Evolutionary conservation across 2,113 vertebrate genomes (phyloP).

Genomic region (Gambusia affinis): DNA sequence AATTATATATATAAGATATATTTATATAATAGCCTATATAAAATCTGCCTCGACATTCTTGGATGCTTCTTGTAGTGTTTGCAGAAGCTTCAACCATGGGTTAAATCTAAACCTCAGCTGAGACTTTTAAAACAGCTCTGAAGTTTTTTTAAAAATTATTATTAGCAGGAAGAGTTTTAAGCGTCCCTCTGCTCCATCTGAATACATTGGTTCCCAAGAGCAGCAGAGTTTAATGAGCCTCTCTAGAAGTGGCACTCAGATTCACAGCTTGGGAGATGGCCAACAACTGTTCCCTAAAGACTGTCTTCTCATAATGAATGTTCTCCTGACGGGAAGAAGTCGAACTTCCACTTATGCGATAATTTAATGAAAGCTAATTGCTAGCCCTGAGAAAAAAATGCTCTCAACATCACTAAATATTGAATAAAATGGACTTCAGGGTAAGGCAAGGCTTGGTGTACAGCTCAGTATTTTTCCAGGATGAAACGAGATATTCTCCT

Average conservation of each 20-base stretch:
- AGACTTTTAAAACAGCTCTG: slow-evolving; percentile 35
- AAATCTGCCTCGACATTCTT: slow-evolving; percentile 7
- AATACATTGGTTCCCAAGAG: slow-evolving; percentile 22
- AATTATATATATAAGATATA: no score
- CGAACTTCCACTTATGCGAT: slow-evolving; percentile 23
- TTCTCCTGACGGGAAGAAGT: slow-evolving; percentile 13
- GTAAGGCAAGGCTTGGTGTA: slow-evolving; percentile 34
- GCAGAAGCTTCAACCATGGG: slow-evolving; percentile 27
- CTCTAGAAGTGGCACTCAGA: slow-evolving; percentile 12
- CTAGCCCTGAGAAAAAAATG: slow-evolving; percentile 7
- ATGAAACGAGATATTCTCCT: slow-evolving; percentile 63
- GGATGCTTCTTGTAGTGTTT: slow-evolving; percentile 38
- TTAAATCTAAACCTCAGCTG: slow-evolving; percentile 22
- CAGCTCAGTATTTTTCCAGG: slow-evolving; percentile 51
- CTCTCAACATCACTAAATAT: slow-evolving; percentile 14
- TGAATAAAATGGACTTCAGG: slow-evolving; percentile 7
- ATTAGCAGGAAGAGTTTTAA: slow-evolving; percentile 3
- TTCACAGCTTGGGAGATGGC: slow-evolving; percentile 22
- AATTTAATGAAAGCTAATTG: slow-evolving; percentile 20
- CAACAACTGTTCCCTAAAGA: slow-evolving; percentile 29
- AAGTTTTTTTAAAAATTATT: slow-evolving; percentile 23
- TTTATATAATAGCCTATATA: no score
- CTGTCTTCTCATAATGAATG: slow-evolving; percentile 14
- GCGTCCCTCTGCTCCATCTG: slow-evolving; percentile 1
- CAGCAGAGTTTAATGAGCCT: slow-evolving; percentile 9